These are phyloP conservation scores for Pollenia labialis DNA, from an alignment of 2,888 invertebrate genomes.

Conservation along the genomic window DNA sequence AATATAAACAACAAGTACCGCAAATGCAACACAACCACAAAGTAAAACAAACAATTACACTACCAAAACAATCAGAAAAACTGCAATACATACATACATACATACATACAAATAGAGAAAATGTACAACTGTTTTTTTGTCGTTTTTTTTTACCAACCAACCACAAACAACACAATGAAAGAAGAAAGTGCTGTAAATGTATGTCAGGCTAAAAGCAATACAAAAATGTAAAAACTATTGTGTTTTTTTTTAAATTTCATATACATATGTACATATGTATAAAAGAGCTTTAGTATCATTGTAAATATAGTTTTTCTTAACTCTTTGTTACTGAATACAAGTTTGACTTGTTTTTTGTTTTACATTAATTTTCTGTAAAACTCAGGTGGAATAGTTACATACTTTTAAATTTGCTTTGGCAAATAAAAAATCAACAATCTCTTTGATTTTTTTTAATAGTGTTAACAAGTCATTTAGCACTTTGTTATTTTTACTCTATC, in stretches of 20 bases:
- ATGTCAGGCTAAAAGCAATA: constrained; percentile 54
- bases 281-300: constrained; percentile 32
- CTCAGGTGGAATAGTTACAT: constrained; percentile 33
- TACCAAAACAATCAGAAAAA: constrained; percentile 28
- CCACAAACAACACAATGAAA: constrained; percentile 48
- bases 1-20: constrained; percentile 8
- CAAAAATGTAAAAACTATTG: constrained; percentile 26
- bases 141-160: constrained; percentile 14
- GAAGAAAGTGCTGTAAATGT: constrained; percentile 66
- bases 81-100: constrained; percentile 29
- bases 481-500: constrained; percentile 37
- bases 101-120: constrained; percentile 41
- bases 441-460: constrained; percentile 55
- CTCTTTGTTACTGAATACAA: constrained; percentile 45
- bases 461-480: constrained; percentile 64
- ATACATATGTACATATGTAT: no score
- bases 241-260: constrained; percentile 2
- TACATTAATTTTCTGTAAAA: constrained; percentile 23
- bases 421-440: constrained; percentile 37
- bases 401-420: constrained; percentile 34
- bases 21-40: constrained; percentile 17
- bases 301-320: neutral
- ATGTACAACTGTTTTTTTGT: constrained; percentile 35
- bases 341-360: constrained; percentile 50
- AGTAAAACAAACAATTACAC: constrained; percentile 21